A percentile compares a stretch with the other conserved stretches of the same genome.
Evolutionary conservation across 1,140 invertebrate species (phyloP).

Genomic region (Copidosoma floridanum): DNA sequence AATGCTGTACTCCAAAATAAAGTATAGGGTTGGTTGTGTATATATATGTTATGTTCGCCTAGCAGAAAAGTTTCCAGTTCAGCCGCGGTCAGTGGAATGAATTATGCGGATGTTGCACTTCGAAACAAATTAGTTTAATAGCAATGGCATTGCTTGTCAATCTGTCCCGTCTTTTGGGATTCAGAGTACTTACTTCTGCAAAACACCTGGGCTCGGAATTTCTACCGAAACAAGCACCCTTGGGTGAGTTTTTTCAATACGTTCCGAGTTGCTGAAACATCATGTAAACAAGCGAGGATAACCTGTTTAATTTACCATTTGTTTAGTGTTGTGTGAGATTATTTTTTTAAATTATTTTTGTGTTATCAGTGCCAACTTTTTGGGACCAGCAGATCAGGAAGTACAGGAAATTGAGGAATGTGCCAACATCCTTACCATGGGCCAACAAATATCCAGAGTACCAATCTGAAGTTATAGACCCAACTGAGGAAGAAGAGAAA

Average conservation of each 20-base stretch:
- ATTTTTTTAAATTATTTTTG: background rate
- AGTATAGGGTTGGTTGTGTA: no score
- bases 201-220: background rate
- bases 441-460: constrained; percentile 27
- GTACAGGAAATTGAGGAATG: constrained; percentile 13
- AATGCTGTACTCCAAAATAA: no score
- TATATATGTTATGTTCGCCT: no score
- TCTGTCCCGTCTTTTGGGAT: constrained; percentile 19
- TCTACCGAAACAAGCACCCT: background rate
- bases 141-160: constrained; percentile 20
- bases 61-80: no score
- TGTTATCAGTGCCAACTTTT: background rate
- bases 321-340: no score
- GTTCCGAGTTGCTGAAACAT: no score
- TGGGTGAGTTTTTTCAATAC: background rate
- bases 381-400: background rate
- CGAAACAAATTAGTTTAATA: no score
- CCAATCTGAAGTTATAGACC: constrained; percentile 35
- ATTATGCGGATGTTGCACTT: no score
- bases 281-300: constrained; percentile 16
- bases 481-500: constrained; percentile 39
- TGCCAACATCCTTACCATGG: constrained; percentile 36
- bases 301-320: constrained; percentile 1
- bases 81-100: no score
- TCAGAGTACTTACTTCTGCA: background rate